Evolutionary conservation across 1,140 invertebrate species (phyloP), one percentile per base, ranked within the genome.

Genomic region (Neomicropteryx cornuta): DNA sequence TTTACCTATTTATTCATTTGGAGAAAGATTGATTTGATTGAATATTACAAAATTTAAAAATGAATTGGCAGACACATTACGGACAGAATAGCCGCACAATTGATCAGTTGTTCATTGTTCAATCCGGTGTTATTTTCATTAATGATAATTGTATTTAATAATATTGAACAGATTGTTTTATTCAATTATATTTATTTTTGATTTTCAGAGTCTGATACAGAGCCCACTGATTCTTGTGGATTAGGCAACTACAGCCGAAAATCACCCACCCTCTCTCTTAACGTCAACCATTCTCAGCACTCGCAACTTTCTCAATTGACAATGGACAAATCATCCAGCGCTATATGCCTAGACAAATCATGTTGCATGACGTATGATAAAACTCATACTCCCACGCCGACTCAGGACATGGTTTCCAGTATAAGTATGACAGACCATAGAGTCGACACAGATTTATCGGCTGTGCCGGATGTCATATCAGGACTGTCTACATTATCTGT

Each of bases 401-500:
- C 65, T 1, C 65, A 66, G 32, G 65, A 68, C 47, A 68, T 66
- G 65, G 65, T 68, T 4, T 68, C 65, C n/a, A 66, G 63, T 32
- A 58, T 68, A 16, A 68, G 65, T 39, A 66, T 60, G 2, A 66
- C 63, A 0, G 65, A 68, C 43, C 65, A 68, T 24, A 46, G 63
- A 2, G 60, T 62, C 36, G 65, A 68, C 38, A 52, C 36, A 13
- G 45, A 47, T 34, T 23, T 48, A 8, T 68, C 65, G 3, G 56
- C 62, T 0, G 41, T 68, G 3, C 63, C 65, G 0, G 65, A 68
- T 37, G 51, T 66, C 28, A 64, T 58, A 0, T 68, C 65, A 0
- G 63, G 55, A 1, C 58, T 68, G 52, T 68, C 66, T 2, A 63
- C 62, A 20, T 60, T 68, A 38, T 68, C 66, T 13, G 66, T 66